A percentile compares a stretch with the other conserved stretches of the same genome.
Evolutionary conservation across 2,888 invertebrate genomes (phyloP).

Genomic region (Lepeophtheirus nordmannii): DNA sequence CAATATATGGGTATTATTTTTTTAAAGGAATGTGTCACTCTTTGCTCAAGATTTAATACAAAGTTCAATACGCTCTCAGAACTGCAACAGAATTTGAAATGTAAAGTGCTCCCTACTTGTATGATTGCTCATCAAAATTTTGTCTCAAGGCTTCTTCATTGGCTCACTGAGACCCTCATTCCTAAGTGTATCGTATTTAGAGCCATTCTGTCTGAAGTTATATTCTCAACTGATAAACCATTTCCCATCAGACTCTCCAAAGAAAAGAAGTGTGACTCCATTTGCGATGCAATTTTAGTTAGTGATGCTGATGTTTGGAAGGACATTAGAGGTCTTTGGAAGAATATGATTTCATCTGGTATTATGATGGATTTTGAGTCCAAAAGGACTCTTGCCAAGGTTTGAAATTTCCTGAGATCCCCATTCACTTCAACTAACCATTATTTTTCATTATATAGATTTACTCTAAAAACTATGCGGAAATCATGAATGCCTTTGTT

Average conservation of each 20-base stretch:
- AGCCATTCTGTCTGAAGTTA: constrained; percentile 10
- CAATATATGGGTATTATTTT: neutral
- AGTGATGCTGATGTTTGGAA: neutral
- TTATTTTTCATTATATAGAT: neutral
- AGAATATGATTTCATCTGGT: neutral
- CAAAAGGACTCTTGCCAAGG: neutral
- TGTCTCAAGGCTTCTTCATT: neutral
- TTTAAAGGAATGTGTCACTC: neutral
- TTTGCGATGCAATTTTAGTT: neutral
- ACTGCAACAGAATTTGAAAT: neutral
- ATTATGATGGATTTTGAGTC: constrained; percentile 11
- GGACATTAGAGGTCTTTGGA: neutral
- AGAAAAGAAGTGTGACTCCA: neutral
- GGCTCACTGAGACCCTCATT: constrained; percentile 10
- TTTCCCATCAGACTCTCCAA: neutral
- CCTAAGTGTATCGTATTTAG: constrained; percentile 15
- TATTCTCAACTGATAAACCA: neutral
- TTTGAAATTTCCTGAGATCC: neutral
- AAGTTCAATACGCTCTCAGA: neutral
- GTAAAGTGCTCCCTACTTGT: neutral
- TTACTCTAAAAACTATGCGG: neutral
- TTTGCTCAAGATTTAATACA: neutral
- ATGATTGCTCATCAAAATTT: constrained; percentile 10
- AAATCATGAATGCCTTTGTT: constrained; percentile 13
- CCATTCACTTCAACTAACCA: neutral